Evolutionary conservation across 1,140 invertebrate species (phyloP), one percentile per base, ranked within the genome.

Genomic region (Pissodes strobi): DNA sequence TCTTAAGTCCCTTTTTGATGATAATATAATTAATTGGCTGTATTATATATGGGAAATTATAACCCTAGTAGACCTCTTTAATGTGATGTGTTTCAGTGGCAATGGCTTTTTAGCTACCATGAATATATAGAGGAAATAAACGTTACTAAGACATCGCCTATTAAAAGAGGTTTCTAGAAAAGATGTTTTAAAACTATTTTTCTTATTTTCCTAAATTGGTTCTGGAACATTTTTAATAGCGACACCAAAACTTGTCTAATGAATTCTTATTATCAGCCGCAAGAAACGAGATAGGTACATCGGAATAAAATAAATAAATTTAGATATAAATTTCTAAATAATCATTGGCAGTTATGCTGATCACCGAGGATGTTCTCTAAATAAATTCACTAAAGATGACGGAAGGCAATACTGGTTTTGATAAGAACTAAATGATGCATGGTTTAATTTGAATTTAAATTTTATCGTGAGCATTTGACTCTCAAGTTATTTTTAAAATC

Each of bases 401-500:
- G 45, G 45, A 48, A 48, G 45, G 19, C 45, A 48, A 39, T 22
- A 55, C 30, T 19, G 13, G 34, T 22, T 55, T 55, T 30, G 52
- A 55, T 55, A 21, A 38, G 27, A 55, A 48, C n/a, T 21, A 22
- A 48, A 48, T 48, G 19, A 48, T 48, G n/a, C 19, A 48, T 48
- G 5, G 19, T 21, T 22, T 21, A 48, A 22, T 48, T 48, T 48
- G 19, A 41, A 55, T 39, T 39, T 39, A 18, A 55, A 55, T 55
- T 55, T 38, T 39, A 55, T 55, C 30, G 12, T 41, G 18, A 55
- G 17, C 34, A 39, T 55, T 55, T 51, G n/a, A 46, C 18, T 46
- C 30, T 51, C 27, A 51, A 9, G 52, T 39, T 38, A 55, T 41
- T 55, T 39, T 55, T 39, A 55, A 39, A 55, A 30, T 53, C 51